Conservation (phyloP, 1,140 invertebrate genomes). For the Bombus difficillimus region DNA sequence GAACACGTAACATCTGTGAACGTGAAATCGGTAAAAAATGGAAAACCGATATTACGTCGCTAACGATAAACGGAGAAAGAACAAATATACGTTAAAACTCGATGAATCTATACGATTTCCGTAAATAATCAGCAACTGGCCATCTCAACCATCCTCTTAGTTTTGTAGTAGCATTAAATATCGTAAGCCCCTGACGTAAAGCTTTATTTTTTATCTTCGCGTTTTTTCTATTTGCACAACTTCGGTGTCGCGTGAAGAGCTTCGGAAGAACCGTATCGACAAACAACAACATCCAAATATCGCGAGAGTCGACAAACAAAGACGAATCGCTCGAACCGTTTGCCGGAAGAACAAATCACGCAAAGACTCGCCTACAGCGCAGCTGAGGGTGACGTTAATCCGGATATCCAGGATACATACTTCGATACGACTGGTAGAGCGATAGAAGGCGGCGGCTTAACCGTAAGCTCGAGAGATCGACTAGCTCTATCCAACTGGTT, state of each 20-base stretch:
- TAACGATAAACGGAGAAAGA: neutral
- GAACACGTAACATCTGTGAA: neutral
- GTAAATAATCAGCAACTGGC: too few relatives aligned
- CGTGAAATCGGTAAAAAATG: neutral
- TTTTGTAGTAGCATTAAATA: neutral
- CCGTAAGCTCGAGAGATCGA: conserved; percentile 53
- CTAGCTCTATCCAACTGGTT: conserved; percentile 2
- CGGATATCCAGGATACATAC: conserved; percentile 38
- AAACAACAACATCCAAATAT: conserved; percentile 23
- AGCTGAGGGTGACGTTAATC: conserved; percentile 43
- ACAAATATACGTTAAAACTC: neutral
- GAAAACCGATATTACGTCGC: neutral
- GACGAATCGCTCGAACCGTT: conserved; percentile 13
- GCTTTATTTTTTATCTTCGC: neutral
- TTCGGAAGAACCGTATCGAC: neutral
- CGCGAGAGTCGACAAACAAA: neutral
- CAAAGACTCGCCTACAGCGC: conserved; percentile 15
- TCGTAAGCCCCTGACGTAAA: neutral
- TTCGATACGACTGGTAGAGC: conserved; percentile 16
- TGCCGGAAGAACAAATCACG: conserved; percentile 36
- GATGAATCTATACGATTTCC: neutral
- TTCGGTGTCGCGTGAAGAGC: neutral
- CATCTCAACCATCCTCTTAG: too few relatives aligned
- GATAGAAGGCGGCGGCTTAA: conserved; percentile 34
- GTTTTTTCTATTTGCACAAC: neutral